These are phyloP conservation scores for Discoglossus pictus DNA, from an alignment of 2,797 vertebrate species.

Conservation along the genomic window DNA sequence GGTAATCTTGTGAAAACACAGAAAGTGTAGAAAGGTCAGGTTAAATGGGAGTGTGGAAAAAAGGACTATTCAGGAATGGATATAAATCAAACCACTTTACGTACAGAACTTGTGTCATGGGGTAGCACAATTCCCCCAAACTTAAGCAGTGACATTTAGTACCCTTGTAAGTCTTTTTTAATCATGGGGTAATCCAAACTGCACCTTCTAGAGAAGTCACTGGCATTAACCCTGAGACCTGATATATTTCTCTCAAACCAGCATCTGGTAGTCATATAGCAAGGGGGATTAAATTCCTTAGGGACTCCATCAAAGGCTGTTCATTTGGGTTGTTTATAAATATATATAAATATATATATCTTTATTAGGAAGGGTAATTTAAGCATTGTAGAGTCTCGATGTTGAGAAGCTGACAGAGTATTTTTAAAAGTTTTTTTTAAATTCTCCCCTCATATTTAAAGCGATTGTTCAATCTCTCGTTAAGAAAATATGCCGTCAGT, in stretches of 20 bases:
- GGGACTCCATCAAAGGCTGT: constrained; percentile 52
- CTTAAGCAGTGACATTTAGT: constrained; percentile 50
- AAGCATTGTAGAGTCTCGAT: constrained; percentile 7
- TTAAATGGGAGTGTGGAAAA: constrained; percentile 27
- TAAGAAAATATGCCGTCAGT: constrained; percentile 44
- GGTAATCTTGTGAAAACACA: constrained; percentile 18
- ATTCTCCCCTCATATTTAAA: constrained; percentile 19
- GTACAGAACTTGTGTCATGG: neutral
- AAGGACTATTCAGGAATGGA: constrained; percentile 51
- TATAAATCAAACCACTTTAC: constrained; percentile 60
- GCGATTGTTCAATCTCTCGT: constrained; percentile 38
- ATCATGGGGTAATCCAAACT: constrained; percentile 58
- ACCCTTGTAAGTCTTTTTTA: constrained; percentile 51
- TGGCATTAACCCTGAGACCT: constrained; percentile 62
- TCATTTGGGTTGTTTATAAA: constrained; percentile 35
- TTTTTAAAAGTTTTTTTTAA: constrained; percentile 5
- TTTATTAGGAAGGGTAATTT: neutral
- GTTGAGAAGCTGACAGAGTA: constrained; percentile 5
- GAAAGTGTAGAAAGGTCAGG: constrained; percentile 21
- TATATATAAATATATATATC: constrained; percentile 31
- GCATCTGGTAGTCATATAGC: constrained; percentile 63
- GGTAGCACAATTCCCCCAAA: constrained; percentile 42
- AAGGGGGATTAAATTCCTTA: constrained; percentile 56
- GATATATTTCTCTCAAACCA: constrained; percentile 55
- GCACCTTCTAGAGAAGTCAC: constrained; percentile 60